These are phyloP conservation scores for Microdon myrmicae DNA, from an alignment of 2,888 invertebrate species.

Conservation along the genomic window DNA sequence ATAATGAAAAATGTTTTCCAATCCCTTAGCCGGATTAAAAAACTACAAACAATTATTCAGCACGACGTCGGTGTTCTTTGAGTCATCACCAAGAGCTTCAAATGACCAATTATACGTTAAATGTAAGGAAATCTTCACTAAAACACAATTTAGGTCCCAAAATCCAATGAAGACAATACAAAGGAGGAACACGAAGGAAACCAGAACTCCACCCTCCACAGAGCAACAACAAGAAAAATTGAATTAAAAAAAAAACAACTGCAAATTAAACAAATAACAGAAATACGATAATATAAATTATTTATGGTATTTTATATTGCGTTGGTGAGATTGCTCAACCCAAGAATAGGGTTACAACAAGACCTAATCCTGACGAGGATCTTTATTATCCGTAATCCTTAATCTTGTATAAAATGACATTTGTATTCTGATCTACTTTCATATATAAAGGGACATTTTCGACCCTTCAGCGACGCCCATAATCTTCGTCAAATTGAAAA, in stretches of 20 bases:
- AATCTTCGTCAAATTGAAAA: constrained; percentile 5
- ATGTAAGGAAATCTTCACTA: constrained; percentile 40
- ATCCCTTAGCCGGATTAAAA: constrained; percentile 29
- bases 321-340: no score
- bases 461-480: background rate
- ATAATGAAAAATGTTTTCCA: constrained; percentile 43
- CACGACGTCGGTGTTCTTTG: constrained; percentile 18
- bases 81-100: constrained; percentile 40
- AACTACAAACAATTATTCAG: constrained; percentile 44
- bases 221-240: constrained; percentile 26
- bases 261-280: no score
- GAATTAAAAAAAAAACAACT: constrained; percentile 49
- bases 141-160: constrained; percentile 41
- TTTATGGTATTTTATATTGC: constrained; percentile 38
- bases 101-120: constrained; percentile 50
- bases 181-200: no score
- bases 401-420: constrained; percentile 49
- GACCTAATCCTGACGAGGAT: constrained; percentile 17
- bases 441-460: no score
- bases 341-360: no score
- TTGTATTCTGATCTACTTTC: constrained; percentile 49
- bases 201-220: constrained; percentile 11
- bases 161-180: constrained; percentile 26
- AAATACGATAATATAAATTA: constrained; percentile 51
- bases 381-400: constrained; percentile 50